Evolutionary conservation across 2,888 invertebrate genomes (phyloP).

Genomic region (Acanthosoma haemorrhoidale): DNA sequence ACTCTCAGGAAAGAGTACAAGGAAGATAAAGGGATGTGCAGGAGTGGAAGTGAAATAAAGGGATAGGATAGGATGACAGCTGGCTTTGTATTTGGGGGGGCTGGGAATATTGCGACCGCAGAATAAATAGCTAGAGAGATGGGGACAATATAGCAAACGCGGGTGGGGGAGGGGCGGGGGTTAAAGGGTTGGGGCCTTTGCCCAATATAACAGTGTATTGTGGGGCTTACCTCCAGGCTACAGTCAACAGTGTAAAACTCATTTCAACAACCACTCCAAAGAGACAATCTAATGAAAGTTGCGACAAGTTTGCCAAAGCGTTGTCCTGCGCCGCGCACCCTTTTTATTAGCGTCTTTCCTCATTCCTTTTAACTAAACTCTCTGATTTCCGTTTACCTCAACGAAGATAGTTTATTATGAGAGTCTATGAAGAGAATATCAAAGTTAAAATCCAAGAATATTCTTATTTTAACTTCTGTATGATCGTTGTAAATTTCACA

Average conservation of each 20-base stretch:
- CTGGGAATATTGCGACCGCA: slow-evolving; percentile 39
- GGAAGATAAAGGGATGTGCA: background rate
- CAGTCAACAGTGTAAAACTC: slow-evolving; percentile 40
- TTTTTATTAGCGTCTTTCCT: background rate
- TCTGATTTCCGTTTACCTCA: background rate
- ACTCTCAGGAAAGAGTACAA: background rate
- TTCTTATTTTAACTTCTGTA: too few species aligned
- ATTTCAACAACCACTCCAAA: slow-evolving; percentile 35
- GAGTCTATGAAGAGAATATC: too few species aligned
- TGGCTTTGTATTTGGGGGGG: slow-evolving; percentile 22
- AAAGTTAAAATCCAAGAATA: too few species aligned
- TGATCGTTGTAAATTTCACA: too few species aligned
- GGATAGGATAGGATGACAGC: slow-evolving; percentile 17
- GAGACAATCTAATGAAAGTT: slow-evolving; percentile 31
- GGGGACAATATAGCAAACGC: slow-evolving; percentile 39
- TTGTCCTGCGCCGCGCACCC: slow-evolving; percentile 30
- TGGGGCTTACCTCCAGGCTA: slow-evolving; percentile 39
- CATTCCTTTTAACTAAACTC: background rate
- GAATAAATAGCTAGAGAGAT: slow-evolving; percentile 40
- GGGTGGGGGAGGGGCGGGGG: slow-evolving; percentile 31
- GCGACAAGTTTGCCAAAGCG: slow-evolving; percentile 29
- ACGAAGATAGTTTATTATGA: too few species aligned
- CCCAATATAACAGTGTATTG: slow-evolving; percentile 40
- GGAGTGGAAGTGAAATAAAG: slow-evolving; percentile 26
- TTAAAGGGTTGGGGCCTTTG: slow-evolving; percentile 35